Conservation (phyloP, 2,113 vertebrate genomes). For the Delphinapterus leucas region DNA sequence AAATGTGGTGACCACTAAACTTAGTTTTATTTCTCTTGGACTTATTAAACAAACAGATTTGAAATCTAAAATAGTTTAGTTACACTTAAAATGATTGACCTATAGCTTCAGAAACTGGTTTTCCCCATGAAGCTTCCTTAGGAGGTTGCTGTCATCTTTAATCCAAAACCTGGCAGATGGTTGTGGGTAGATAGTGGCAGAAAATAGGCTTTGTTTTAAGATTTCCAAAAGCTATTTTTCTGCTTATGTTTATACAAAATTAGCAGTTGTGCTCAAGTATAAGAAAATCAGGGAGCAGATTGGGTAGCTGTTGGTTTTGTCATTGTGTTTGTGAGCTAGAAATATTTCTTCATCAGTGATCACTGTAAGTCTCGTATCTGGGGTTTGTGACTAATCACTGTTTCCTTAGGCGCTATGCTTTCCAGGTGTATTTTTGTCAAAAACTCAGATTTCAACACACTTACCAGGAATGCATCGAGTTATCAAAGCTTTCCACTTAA, state of each 20-base stretch:
- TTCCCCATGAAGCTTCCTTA: background rate
- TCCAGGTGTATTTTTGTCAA: background rate
- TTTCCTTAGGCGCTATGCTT: background rate
- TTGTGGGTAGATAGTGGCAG: slow-evolving; percentile 43
- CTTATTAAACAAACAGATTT: background rate
- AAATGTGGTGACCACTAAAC: background rate
- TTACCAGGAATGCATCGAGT: background rate
- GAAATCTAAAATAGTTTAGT: background rate
- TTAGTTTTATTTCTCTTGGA: background rate
- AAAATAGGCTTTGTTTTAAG: slow-evolving; percentile 54
- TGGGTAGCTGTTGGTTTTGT: background rate
- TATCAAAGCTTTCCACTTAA: background rate
- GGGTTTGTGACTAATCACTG: background rate
- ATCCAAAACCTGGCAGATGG: slow-evolving; percentile 19
- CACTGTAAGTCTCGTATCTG: background rate
- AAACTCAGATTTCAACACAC: background rate
- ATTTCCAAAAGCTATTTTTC: slow-evolving; percentile 15
- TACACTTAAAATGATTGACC: slow-evolving; percentile 11
- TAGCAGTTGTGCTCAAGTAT: slow-evolving; percentile 12
- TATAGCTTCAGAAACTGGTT: background rate
- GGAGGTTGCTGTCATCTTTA: background rate
- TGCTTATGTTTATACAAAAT: slow-evolving; percentile 16
- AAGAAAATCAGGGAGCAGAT: slow-evolving; percentile 30
- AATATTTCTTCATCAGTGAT: background rate
- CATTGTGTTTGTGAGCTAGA: background rate